These are phyloP conservation scores for Leptinotarsa peninsularis DNA, from an alignment of 2,888 invertebrate species.

Conservation along the genomic window DNA sequence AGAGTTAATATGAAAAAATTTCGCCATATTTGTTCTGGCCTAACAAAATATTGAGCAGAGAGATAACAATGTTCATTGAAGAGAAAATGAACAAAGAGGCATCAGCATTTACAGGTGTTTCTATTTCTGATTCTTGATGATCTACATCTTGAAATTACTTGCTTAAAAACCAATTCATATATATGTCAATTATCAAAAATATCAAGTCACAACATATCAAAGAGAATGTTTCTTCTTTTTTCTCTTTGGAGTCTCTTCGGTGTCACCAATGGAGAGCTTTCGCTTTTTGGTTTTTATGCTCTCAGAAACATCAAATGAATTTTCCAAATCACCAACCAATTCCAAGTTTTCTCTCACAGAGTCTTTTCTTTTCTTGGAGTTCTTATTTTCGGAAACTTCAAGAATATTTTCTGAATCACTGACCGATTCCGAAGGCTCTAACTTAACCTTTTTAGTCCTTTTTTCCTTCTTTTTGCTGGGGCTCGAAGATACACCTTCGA, in stretches of 20 bases:
- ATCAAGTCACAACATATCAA: no score
- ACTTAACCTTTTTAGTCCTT: background rate
- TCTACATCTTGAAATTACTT: background rate
- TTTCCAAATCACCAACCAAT: background rate
- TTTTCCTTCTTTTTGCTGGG: background rate
- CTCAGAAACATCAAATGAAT: background rate
- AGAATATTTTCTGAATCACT: background rate
- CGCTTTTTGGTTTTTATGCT: conserved; percentile 25
- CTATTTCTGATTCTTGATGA: background rate
- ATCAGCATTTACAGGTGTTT: background rate
- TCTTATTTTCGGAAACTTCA: background rate
- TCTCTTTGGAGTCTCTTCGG: conserved; percentile 6
- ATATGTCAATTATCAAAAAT: background rate
- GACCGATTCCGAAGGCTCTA: background rate
- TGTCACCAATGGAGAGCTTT: conserved; percentile 12
- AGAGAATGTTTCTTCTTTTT: conserved; percentile 21
- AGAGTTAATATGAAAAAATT: no score
- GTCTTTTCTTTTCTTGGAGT: background rate
- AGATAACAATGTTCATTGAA: no score
- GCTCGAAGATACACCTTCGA: background rate
- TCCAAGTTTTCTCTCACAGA: background rate
- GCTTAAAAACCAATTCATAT: background rate
- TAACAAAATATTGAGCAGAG: no score
- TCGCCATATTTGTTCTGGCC: no score
- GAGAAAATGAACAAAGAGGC: no score